A percentile compares a stretch with the other conserved stretches of the same genome.
These are phyloP conservation scores for Helleia helle DNA, from an alignment of 2,888 invertebrate genomes.

Conservation along the genomic window DNA sequence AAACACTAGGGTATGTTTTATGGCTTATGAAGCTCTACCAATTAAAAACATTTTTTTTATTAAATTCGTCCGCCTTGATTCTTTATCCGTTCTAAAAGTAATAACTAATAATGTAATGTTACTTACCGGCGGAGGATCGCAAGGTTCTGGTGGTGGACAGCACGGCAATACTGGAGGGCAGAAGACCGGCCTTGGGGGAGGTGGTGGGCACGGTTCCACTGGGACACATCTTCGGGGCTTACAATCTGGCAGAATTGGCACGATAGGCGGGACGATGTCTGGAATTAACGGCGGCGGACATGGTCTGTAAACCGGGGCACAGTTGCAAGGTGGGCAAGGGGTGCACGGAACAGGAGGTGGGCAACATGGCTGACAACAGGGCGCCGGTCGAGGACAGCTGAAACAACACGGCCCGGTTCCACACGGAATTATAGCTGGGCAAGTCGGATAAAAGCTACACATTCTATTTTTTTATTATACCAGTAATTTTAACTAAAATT, in stretches of 20 bases:
- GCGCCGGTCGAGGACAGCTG: conserved; percentile 48
- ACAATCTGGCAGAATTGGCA: conserved; percentile 52
- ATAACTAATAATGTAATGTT: neutral
- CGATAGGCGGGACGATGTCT: conserved; percentile 52
- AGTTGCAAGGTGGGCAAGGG: conserved; percentile 55
- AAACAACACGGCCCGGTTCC: conserved; percentile 40
- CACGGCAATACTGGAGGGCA: conserved; percentile 60
- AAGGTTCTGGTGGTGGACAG: conserved; percentile 53
- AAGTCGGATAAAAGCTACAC: conserved; percentile 54
- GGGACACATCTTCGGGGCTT: conserved; percentile 47
- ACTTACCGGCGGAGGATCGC: conserved; percentile 57
- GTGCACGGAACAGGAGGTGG: conserved; percentile 55
- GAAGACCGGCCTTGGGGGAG: conserved; percentile 45
- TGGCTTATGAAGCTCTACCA: too few relatives aligned
- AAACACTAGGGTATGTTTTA: too few relatives aligned
- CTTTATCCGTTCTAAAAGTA: too few relatives aligned
- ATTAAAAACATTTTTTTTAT: too few relatives aligned
- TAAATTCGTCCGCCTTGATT: too few relatives aligned
- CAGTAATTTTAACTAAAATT: conserved; percentile 5
- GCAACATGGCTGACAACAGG: conserved; percentile 51
- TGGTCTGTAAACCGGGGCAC: conserved; percentile 43
- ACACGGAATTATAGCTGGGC: conserved; percentile 55
- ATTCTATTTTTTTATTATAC: conserved; percentile 21
- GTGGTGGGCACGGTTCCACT: too few relatives aligned
- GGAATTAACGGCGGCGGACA: conserved; percentile 56